Conservation (phyloP, 1,140 invertebrate genomes). For the Epicauta chinensis region DNA sequence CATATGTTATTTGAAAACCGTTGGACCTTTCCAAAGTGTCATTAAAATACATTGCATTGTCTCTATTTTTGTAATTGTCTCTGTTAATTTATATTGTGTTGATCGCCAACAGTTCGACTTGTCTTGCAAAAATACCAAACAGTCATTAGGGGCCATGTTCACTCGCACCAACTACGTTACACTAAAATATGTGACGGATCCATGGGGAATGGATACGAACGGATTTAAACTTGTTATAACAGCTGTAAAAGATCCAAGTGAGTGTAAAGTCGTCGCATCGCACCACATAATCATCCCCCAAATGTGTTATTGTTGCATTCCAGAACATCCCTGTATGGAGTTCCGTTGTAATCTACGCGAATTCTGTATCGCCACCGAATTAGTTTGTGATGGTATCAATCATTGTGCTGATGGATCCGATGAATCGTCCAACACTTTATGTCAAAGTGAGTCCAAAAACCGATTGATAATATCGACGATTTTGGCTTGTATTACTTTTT, state of each 20-base stretch:
- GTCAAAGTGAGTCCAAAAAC: slow-evolving; percentile 62
- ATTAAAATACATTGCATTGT: too few species aligned
- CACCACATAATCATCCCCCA: too few species aligned
- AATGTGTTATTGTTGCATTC: slow-evolving; percentile 30
- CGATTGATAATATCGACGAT: too few species aligned
- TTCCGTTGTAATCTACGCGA: slow-evolving; percentile 77
- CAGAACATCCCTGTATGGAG: slow-evolving; percentile 82
- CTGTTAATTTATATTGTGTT: too few species aligned
- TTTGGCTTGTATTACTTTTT: slow-evolving; percentile 28
- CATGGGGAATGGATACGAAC: slow-evolving; percentile 83
- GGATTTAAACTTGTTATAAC: slow-evolving; percentile 91
- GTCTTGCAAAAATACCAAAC: slow-evolving; percentile 82
- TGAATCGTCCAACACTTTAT: slow-evolving; percentile 71
- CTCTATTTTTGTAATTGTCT: too few species aligned
- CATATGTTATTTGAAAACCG: neutral
- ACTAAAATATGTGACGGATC: slow-evolving; percentile 87
- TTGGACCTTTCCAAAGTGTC: too few species aligned
- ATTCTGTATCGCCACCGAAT: slow-evolving; percentile 84
- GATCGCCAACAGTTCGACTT: slow-evolving; percentile 88
- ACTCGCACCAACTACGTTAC: slow-evolving; percentile 90
- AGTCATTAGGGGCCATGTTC: slow-evolving; percentile 79
- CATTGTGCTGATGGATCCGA: slow-evolving; percentile 91
- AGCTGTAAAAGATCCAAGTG: slow-evolving; percentile 86
- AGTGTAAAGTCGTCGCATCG: slow-evolving; percentile 45
- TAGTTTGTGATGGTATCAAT: slow-evolving; percentile 83